Conservation (phyloP, 2,888 invertebrate genomes). For the Chaitophorus viminalis region DNA sequence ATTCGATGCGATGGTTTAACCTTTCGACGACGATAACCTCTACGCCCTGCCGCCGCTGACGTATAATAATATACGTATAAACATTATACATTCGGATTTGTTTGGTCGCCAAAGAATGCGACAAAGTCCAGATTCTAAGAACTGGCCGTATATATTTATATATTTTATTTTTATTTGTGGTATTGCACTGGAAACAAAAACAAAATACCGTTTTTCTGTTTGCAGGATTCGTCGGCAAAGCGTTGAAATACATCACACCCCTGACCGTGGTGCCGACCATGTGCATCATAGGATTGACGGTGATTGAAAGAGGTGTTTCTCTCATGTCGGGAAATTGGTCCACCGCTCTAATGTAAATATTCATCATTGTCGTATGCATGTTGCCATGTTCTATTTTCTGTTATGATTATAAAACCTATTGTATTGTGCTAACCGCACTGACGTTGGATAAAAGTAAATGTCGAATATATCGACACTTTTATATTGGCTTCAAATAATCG, state of each 20-base stretch:
- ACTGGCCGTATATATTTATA: background rate
- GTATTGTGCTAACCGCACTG: background rate
- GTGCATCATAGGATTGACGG: constrained; percentile 60
- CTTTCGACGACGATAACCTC: background rate
- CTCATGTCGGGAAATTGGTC: constrained; percentile 53
- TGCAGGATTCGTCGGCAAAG: constrained; percentile 54
- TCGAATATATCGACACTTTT: background rate
- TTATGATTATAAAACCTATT: background rate
- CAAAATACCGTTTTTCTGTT: background rate
- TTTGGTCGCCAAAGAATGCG: background rate
- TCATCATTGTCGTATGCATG: background rate
- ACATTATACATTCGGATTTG: background rate
- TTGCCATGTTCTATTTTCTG: background rate
- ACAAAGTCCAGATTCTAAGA: background rate
- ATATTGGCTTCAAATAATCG: no score
- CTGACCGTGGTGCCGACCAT: constrained; percentile 62
- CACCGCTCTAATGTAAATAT: background rate
- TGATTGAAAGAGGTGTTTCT: constrained; percentile 48
- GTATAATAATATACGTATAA: no score
- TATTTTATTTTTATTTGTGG: no score
- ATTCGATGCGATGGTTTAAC: background rate
- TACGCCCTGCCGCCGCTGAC: background rate
- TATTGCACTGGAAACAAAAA: no score
- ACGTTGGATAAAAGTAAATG: background rate
- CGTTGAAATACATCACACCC: constrained; percentile 60